Conservation (phyloP, 1,140 invertebrate genomes). For the Thaumetopoea pityocampa region DNA sequence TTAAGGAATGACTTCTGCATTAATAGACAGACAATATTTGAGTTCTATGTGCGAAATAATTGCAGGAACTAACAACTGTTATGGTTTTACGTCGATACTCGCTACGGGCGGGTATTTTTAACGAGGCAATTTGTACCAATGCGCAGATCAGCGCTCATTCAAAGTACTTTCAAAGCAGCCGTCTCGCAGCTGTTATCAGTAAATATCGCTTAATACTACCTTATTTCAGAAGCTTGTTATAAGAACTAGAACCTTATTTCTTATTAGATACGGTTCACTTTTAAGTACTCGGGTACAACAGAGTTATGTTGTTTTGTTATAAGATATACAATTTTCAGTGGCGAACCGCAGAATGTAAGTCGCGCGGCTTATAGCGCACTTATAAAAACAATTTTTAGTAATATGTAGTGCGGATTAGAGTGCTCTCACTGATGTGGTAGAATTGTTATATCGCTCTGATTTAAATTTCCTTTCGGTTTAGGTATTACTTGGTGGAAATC, state of each 20-base stretch:
- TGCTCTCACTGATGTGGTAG: too few relatives aligned
- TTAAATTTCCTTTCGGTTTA: too few relatives aligned
- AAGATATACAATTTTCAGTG: slow-evolving; percentile 33
- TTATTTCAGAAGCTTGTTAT: slow-evolving; percentile 3
- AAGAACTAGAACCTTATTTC: slow-evolving; percentile 1
- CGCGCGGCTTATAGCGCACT: slow-evolving; percentile 26
- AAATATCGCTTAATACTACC: slow-evolving; percentile 42
- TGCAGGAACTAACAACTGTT: slow-evolving; percentile 5
- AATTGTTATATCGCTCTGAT: too few relatives aligned
- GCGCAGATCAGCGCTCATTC: slow-evolving; percentile 38
- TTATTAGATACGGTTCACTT: slow-evolving; percentile 5
- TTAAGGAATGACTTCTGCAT: background rate
- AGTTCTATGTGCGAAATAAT: background rate
- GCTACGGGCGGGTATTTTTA: slow-evolving; percentile 24
- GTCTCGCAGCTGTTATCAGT: slow-evolving; percentile 48
- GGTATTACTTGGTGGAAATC: too few relatives aligned
- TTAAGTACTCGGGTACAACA: background rate
- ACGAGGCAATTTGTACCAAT: slow-evolving; percentile 55
- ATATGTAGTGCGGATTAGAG: too few relatives aligned
- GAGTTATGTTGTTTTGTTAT: slow-evolving; percentile 14
- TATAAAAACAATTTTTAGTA: slow-evolving; percentile 32
- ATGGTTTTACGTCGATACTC: slow-evolving; percentile 11
- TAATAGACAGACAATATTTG: background rate
- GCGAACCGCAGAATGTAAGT: slow-evolving; percentile 49
- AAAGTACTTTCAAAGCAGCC: slow-evolving; percentile 38